Conservation (phyloP, 1,140 invertebrate species). For the Megalopta genalis region DNA sequence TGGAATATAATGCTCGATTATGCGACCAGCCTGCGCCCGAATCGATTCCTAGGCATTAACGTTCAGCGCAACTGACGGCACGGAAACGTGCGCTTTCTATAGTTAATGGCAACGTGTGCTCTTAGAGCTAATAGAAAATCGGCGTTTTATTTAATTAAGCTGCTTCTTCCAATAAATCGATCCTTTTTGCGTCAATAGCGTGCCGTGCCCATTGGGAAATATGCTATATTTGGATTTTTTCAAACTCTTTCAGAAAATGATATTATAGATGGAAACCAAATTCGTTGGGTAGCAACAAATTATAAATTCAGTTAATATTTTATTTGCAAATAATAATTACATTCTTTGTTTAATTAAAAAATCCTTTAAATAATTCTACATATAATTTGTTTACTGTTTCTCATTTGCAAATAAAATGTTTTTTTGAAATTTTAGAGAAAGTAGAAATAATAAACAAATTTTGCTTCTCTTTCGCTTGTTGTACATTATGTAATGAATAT, state of each 20-base stretch:
- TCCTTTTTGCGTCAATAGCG: not conserved
- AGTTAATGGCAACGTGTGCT: not conserved
- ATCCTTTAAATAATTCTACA: no score
- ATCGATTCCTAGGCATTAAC: not conserved
- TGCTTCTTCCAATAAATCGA: not conserved
- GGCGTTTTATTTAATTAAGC: not conserved
- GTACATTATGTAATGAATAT: no score
- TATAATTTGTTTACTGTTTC: no score
- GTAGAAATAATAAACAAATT: no score
- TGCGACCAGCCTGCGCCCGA: not conserved
- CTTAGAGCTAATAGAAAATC: not conserved
- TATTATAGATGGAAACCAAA: no score
- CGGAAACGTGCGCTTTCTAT: not conserved
- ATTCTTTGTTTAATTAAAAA: no score
- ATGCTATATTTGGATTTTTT: not conserved
- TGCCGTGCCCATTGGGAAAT: not conserved
- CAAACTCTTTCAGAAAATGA: not conserved
- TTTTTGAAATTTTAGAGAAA: no score
- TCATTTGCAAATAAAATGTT: no score
- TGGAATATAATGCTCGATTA: slow-evolving; percentile 14
- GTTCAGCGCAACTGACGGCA: not conserved
- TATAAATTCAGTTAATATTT: no score
- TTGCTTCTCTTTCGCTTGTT: no score
- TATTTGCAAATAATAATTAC: no score
- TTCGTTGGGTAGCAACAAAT: no score